Evolutionary conservation across 2,113 vertebrate genomes (phyloP).

Genomic region (Promerops cafer): DNA sequence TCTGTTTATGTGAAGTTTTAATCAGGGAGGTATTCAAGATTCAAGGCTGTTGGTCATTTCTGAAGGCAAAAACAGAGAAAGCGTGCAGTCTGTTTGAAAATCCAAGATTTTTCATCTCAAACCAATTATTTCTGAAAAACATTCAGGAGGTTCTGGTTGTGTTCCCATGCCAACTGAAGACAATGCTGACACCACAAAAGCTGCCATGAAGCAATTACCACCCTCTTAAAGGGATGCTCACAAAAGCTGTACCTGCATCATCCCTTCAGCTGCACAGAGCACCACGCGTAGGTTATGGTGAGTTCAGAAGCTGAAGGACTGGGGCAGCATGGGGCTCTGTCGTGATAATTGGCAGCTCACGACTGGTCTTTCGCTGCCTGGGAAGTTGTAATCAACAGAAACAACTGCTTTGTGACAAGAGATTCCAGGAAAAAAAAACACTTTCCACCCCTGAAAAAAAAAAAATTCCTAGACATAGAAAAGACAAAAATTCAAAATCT

Average conservation of each 20-base stretch:
- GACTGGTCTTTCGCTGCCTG: neutral
- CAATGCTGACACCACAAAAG: neutral
- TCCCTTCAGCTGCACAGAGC: neutral
- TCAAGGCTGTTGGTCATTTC: neutral
- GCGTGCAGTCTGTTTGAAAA: neutral
- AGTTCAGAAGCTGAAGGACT: neutral
- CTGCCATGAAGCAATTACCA: neutral
- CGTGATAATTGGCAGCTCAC: fast-evolving
- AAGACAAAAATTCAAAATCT: neutral
- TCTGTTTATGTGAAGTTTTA: neutral
- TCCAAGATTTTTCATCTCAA: neutral
- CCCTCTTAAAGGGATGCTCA: neutral
- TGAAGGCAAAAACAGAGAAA: neutral
- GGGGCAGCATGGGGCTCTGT: fast-evolving
- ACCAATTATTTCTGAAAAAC: neutral
- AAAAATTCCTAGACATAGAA: neutral
- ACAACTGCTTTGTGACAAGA: neutral
- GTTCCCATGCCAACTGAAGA: neutral
- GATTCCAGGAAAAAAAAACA: neutral
- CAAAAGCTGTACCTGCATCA: neutral
- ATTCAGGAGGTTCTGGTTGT: neutral
- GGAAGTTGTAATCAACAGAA: neutral
- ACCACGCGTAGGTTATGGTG: fast-evolving
- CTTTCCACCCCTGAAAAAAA: neutral
- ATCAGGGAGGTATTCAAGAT: neutral